Conservation (phyloP, 92 coral and sea anemone genomes). For the Zoanthus sociatus region DNA sequence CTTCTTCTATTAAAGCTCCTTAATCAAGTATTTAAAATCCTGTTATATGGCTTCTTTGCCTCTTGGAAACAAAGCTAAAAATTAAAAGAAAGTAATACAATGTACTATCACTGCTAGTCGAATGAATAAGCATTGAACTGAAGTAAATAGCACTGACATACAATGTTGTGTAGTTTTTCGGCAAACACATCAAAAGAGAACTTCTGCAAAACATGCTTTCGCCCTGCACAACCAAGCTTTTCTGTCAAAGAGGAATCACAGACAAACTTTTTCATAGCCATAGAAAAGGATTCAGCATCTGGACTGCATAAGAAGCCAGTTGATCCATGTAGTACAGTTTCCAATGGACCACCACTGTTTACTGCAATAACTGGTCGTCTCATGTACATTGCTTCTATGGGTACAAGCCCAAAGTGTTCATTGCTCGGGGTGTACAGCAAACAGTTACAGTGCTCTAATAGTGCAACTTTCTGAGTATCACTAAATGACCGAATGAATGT, state of each 20-base stretch:
- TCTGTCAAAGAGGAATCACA: constrained; percentile 66
- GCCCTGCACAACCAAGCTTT: constrained; percentile 85
- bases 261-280: constrained; percentile 89
- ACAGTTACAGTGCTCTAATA: constrained; percentile 78
- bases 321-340: constrained; percentile 82
- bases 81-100: neutral
- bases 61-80: no score
- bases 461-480: constrained; percentile 82
- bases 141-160: constrained; percentile 91
- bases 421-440: constrained; percentile 95
- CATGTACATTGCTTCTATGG: constrained; percentile 98
- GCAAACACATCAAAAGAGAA: constrained; percentile 99
- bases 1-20: no score
- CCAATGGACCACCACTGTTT: constrained; percentile 96
- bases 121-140: constrained; percentile 85
- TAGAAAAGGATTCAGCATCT: constrained; percentile 91
- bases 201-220: constrained; percentile 82
- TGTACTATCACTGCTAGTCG: constrained; percentile 55
- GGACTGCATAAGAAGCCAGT: constrained; percentile 97
- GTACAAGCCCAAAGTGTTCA: constrained; percentile 98
- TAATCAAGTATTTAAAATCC: no score
- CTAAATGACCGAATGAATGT: constrained; percentile 93
- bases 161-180: constrained; percentile 84
- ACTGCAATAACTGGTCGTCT: constrained; percentile 94
- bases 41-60: no score